A percentile compares a stretch with the other conserved stretches of the same genome.
phyloP scores from a whole-genome alignment of 2,888 invertebrate species.

The Nineta flava region DNA sequence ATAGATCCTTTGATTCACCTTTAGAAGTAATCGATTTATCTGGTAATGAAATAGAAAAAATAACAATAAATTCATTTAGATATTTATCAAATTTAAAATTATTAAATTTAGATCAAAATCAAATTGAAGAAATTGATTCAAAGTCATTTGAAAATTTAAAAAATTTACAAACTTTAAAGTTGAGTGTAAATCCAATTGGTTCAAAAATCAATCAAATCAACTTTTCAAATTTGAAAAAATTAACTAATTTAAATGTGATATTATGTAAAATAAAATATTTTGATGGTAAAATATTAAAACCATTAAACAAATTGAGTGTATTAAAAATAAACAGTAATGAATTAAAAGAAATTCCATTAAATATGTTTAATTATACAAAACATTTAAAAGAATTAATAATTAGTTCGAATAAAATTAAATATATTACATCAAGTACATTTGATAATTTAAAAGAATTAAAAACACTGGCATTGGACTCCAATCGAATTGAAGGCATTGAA shows the following conservation, averaged over 20 bases:
- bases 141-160: not conserved
- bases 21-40: not conserved
- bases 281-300: not conserved
- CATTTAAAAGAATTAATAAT: conserved; percentile 12
- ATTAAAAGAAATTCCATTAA: conserved; percentile 5
- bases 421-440: conserved; percentile 10
- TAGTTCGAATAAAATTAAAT: conserved; percentile 12
- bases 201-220: not conserved
- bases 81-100: not conserved
- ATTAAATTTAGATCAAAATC: not conserved
- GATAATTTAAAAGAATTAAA: conserved; percentile 11
- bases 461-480: conserved; percentile 14
- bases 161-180: conserved; percentile 11
- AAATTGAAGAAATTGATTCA: not conserved
- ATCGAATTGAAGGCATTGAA: conserved; percentile 11
- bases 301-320: not conserved
- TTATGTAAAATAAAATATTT: not conserved
- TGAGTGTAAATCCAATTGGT: conserved; percentile 13
- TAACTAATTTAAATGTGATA: not conserved
- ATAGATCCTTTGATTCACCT: not conserved
- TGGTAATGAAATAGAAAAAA: not conserved
- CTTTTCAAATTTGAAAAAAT: not conserved
- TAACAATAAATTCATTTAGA: not conserved
- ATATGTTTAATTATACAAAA: conserved; percentile 12
- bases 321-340: not conserved